phyloP scores from a whole-genome alignment of 1,140 invertebrate genomes.

The Drosophila tsacasi region DNA sequence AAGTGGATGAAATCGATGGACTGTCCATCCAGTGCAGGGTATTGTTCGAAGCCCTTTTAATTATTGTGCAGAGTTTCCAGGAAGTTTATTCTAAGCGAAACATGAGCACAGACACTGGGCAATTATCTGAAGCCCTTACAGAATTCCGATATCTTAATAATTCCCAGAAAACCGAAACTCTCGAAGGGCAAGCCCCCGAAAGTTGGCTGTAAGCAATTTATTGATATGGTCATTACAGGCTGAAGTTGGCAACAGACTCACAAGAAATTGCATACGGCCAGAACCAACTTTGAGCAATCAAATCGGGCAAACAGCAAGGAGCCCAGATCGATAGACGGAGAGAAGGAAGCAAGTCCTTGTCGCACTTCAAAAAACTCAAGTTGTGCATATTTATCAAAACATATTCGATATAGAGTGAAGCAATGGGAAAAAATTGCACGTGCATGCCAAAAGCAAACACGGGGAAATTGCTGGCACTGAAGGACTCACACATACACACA shows the following conservation, averaged over 20 bases:
- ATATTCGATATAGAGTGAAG: constrained; percentile 60
- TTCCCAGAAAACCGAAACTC: constrained; percentile 40
- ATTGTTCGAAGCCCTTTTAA: constrained; percentile 1
- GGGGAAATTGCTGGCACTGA: constrained; percentile 59
- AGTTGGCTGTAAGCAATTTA: constrained; percentile 44
- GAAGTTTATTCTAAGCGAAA: neutral
- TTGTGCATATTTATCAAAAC: constrained; percentile 81
- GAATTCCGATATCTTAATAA: neutral
- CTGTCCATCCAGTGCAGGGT: neutral
- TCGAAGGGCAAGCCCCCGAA: neutral
- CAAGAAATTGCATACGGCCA: constrained; percentile 65
- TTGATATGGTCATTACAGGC: constrained; percentile 74
- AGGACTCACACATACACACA: constrained; percentile 19
- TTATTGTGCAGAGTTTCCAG: neutral
- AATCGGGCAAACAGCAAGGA: constrained; percentile 66
- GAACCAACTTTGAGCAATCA: constrained; percentile 79
- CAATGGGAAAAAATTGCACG: constrained; percentile 74
- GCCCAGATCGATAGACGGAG: neutral
- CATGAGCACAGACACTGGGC: neutral
- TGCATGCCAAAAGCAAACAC: constrained; percentile 71
- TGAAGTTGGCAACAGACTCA: constrained; percentile 53
- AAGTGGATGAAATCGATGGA: constrained; percentile 44
- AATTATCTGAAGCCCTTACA: neutral
- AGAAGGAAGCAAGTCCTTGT: constrained; percentile 21
- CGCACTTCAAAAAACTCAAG: constrained; percentile 69